Conservation (phyloP, 2,797 vertebrate genomes). For the Chrosomus eos region DNA sequence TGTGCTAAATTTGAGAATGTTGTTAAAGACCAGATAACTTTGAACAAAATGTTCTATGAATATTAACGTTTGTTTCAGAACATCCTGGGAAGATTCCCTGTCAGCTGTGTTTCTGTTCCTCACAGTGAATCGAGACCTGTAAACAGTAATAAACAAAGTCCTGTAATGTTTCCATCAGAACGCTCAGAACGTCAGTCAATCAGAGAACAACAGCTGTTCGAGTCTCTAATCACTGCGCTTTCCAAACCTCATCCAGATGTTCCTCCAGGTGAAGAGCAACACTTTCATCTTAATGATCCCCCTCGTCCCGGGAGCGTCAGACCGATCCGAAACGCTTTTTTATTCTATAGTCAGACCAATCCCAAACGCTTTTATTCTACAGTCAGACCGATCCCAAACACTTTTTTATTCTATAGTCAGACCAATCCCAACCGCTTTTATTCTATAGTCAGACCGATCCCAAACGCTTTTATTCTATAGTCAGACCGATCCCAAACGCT, state of each 20-base stretch:
- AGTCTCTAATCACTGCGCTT: constrained; percentile 52
- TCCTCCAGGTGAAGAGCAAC: constrained; percentile 70
- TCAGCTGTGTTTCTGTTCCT: background rate
- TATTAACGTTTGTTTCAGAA: background rate
- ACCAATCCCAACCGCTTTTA: too few species aligned
- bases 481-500: too few species aligned
- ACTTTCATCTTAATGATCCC: constrained; percentile 78
- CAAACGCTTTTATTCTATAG: background rate
- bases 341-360: background rate
- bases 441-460: too few species aligned
- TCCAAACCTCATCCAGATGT: constrained; percentile 70
- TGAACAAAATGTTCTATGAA: background rate
- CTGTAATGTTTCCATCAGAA: background rate
- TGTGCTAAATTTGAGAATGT: background rate
- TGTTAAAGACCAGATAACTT: background rate
- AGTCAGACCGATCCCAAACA: too few species aligned
- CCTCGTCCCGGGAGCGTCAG: too few species aligned
- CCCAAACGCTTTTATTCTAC: too few species aligned
- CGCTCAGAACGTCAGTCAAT: background rate
- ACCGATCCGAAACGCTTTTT: background rate
- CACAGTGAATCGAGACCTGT: background rate
- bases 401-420: background rate
- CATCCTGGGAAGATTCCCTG: background rate
- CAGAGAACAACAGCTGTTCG: constrained; percentile 33
- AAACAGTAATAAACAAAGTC: background rate